Evolutionary conservation across 2,888 invertebrate species (phyloP).

Genomic region (Rotaria magnacalcarata): DNA sequence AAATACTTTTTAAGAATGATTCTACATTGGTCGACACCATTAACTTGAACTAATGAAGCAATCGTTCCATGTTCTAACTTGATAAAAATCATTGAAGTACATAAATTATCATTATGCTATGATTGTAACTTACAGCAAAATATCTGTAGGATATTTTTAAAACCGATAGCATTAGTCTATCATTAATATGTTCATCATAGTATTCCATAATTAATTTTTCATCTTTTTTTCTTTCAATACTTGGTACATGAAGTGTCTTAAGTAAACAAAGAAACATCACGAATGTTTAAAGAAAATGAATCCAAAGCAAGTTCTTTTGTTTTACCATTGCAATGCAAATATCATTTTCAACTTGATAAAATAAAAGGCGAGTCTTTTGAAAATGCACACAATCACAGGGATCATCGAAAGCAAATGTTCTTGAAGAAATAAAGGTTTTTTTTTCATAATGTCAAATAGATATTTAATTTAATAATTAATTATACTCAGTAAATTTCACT

Average conservation of each 20-base stretch:
- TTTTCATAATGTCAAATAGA: background rate
- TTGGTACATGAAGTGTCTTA: slow-evolving; percentile 23
- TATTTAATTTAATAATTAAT: background rate
- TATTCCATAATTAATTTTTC: background rate
- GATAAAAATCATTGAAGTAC: background rate
- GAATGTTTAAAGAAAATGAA: background rate
- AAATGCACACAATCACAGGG: slow-evolving; percentile 80
- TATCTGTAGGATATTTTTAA: background rate
- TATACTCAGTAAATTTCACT: slow-evolving; percentile 82
- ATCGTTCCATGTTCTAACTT: slow-evolving; percentile 10
- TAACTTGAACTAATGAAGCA: background rate
- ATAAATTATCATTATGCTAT: background rate
- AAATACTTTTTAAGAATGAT: background rate
- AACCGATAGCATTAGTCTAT: background rate
- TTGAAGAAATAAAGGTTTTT: slow-evolving; percentile 53
- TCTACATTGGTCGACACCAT: background rate
- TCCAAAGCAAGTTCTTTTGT: too few relatives aligned
- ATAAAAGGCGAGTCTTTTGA: slow-evolving; percentile 78
- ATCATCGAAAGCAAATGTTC: slow-evolving; percentile 74
- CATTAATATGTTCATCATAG: slow-evolving; percentile 27
- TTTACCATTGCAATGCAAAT: slow-evolving; percentile 84
- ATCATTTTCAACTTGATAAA: slow-evolving; percentile 77
- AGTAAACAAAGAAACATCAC: background rate
- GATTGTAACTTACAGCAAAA: background rate
- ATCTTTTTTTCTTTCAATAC: slow-evolving; percentile 29